These are phyloP conservation scores for Hoplodrina ambigua DNA, from an alignment of 2,888 invertebrate species.

Conservation along the genomic window DNA sequence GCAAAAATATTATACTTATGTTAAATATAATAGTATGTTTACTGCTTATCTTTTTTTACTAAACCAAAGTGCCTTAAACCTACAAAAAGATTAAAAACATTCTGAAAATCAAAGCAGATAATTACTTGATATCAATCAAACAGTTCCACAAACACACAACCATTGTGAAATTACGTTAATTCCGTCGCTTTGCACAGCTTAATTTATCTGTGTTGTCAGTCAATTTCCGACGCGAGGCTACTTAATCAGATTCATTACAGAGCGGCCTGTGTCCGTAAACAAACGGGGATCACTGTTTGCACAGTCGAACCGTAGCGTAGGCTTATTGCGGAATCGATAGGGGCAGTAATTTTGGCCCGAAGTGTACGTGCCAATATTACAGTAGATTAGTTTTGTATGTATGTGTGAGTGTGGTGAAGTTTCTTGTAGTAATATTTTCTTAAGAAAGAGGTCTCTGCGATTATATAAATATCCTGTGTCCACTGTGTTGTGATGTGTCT, in stretches of 20 bases:
- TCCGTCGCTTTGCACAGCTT: slow-evolving; percentile 64
- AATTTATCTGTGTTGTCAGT: slow-evolving; percentile 71
- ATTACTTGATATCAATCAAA: slow-evolving; percentile 29
- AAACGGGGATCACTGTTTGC: slow-evolving; percentile 69
- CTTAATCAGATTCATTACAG: slow-evolving; percentile 89
- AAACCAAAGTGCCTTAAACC: no score
- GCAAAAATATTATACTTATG: no score
- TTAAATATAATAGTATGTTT: not conserved
- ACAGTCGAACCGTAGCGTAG: slow-evolving; percentile 57
- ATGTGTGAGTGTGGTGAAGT: slow-evolving; percentile 20
- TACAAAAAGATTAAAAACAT: not conserved
- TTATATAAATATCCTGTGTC: not conserved
- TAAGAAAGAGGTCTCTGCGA: not conserved
- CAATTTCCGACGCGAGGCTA: slow-evolving; percentile 79
- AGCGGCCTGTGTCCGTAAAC: slow-evolving; percentile 75
- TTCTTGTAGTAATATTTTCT: not conserved
- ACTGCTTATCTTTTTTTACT: not conserved
- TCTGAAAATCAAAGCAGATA: slow-evolving; percentile 5
- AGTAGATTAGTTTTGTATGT: slow-evolving; percentile 49
- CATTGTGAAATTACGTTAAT: slow-evolving; percentile 59
- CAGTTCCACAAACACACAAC: slow-evolving; percentile 30
- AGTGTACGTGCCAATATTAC: slow-evolving; percentile 67
- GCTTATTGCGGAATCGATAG: slow-evolving; percentile 73
- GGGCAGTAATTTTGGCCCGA: slow-evolving; percentile 69
- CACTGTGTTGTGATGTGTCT: not conserved